A percentile compares a stretch with the other conserved stretches of the same genome.
Conservation (phyloP, 2,888 invertebrate genomes). For the Lepidochitona cinerea region DNA sequence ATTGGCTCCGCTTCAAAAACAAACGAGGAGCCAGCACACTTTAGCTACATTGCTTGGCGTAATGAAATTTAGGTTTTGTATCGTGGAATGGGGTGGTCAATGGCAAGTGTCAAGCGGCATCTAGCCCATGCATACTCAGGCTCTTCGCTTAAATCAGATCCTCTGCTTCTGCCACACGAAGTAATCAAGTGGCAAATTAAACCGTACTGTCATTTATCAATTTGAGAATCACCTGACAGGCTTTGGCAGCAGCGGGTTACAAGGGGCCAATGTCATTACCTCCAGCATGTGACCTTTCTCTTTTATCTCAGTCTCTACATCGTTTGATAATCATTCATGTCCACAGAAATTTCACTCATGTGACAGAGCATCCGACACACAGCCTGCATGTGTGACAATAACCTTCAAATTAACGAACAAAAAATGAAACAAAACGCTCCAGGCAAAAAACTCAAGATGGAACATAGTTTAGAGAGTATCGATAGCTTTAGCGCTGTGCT, state of each 20-base stretch:
- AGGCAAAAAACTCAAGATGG: too few relatives aligned
- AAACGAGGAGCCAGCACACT: not conserved
- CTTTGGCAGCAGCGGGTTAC: not conserved
- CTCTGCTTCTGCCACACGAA: not conserved
- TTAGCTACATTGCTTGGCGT: not conserved
- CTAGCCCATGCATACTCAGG: not conserved
- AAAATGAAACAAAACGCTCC: too few relatives aligned
- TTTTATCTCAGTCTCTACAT: too few relatives aligned
- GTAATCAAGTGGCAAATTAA: constrained; percentile 4
- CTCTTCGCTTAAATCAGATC: not conserved
- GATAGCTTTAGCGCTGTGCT: too few relatives aligned
- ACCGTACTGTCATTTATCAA: constrained; percentile 3
- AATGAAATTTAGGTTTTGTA: not conserved
- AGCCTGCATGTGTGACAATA: too few relatives aligned
- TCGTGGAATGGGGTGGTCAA: not conserved
- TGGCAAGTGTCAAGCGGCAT: not conserved
- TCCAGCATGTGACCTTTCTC: too few relatives aligned
- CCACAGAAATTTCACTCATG: too few relatives aligned
- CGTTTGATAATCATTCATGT: too few relatives aligned
- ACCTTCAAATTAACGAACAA: too few relatives aligned
- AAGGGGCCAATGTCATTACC: too few relatives aligned
- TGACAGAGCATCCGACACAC: too few relatives aligned
- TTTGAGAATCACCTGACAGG: constrained; percentile 2
- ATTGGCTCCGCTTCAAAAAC: not conserved
- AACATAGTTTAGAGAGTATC: too few relatives aligned